These are phyloP conservation scores for Sebastes minor DNA, from an alignment of 2,797 vertebrate species.

Conservation along the genomic window DNA sequence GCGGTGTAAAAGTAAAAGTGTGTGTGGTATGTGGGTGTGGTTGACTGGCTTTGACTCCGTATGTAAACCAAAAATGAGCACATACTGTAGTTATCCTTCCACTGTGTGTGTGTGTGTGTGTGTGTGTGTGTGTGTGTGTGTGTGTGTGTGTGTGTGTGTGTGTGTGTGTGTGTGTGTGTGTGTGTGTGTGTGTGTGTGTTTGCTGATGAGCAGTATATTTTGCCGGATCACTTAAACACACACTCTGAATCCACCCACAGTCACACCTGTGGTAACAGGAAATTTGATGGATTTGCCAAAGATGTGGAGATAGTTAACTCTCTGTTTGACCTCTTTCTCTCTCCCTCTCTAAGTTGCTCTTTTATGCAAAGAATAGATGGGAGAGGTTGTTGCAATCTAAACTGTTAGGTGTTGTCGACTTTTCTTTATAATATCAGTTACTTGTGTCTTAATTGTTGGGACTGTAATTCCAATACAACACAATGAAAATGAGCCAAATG, in stretches of 20 bases:
- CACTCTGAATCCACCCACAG: slow-evolving; percentile 19
- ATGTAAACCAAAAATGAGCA: slow-evolving; percentile 34
- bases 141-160: slow-evolving; percentile 6
- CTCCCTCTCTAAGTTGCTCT: neutral
- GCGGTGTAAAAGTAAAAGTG: neutral
- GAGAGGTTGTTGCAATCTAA: neutral
- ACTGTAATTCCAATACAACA: too few species aligned
- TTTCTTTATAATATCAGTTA: neutral
- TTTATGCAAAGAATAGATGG: neutral
- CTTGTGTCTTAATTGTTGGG: neutral
- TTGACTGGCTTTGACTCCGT: slow-evolving; percentile 16
- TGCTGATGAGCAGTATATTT: slow-evolving; percentile 25
- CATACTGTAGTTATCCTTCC: slow-evolving; percentile 24
- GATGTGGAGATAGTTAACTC: slow-evolving; percentile 27
- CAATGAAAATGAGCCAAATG: too few species aligned
- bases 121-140: neutral
- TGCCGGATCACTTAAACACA: slow-evolving; percentile 25
- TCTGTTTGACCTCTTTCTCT: neutral
- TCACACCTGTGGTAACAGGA: slow-evolving; percentile 61
- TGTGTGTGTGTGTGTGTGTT: slow-evolving; percentile 2
- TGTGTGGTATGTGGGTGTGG: slow-evolving; percentile 39
- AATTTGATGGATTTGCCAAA: slow-evolving; percentile 44
- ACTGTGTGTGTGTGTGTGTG: neutral
- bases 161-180: neutral
- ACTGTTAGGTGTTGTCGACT: neutral